A percentile compares a stretch with the other conserved stretches of the same genome.
phyloP scores from a whole-genome alignment of 2,113 vertebrate genomes.

The Picathartes gymnocephalus region DNA sequence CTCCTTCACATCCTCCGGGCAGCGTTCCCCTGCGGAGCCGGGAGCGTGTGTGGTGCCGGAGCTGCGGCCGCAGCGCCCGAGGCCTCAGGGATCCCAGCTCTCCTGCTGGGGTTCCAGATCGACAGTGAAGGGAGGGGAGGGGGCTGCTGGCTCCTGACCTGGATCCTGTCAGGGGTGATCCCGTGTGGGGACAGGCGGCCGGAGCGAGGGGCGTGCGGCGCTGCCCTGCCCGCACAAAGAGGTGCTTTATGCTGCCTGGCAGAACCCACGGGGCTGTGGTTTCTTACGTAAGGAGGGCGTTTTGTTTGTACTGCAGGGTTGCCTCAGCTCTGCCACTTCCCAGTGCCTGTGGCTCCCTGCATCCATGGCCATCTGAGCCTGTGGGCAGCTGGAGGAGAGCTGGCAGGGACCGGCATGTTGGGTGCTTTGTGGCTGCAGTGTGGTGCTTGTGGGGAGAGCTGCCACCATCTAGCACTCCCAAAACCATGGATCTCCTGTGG shows the following conservation, averaged over 20 bases:
- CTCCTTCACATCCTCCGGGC: background rate
- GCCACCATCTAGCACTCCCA: rapidly evolving
- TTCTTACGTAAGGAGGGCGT: slow-evolving; percentile 73
- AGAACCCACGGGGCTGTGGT: slow-evolving; percentile 52
- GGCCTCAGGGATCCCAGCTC: background rate
- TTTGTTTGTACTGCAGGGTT: slow-evolving; percentile 57
- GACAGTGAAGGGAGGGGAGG: background rate
- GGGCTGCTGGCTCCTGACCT: slow-evolving; percentile 15
- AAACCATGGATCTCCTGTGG: rapidly evolving
- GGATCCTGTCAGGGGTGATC: slow-evolving; percentile 53
- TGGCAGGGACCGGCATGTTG: rapidly evolving
- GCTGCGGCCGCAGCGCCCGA: background rate
- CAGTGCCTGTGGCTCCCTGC: background rate
- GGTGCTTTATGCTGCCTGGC: slow-evolving; percentile 72
- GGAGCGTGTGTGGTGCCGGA: background rate
- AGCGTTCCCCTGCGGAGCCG: rapidly evolving
- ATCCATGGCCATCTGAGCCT: background rate
- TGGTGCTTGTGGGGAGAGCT: background rate
- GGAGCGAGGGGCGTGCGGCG: background rate
- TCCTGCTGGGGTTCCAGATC: rapidly evolving
- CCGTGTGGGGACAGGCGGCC: slow-evolving; percentile 2
- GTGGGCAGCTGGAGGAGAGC: background rate
- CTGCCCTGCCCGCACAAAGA: slow-evolving; percentile 61
- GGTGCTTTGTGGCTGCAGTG: background rate
- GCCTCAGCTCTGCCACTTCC: slow-evolving; percentile 43